phyloP scores from a whole-genome alignment of 1,140 invertebrate genomes.

The Procambarus virginalis region DNA sequence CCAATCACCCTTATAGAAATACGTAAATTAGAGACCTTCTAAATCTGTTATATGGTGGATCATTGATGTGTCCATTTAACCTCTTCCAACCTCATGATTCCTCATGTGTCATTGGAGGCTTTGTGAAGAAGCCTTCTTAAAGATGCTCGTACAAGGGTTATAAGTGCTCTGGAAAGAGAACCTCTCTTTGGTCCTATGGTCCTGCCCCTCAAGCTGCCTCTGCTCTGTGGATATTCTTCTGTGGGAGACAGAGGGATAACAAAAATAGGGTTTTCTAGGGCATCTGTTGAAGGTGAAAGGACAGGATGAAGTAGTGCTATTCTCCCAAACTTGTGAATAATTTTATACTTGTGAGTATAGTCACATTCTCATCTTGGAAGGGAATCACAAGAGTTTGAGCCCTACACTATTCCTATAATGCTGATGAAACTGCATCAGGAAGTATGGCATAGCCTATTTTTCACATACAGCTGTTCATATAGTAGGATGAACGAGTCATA shows the following conservation, averaged over 20 bases:
- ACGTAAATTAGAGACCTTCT: conserved; percentile 48
- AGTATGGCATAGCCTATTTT: not conserved
- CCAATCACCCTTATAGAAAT: conserved; percentile 65
- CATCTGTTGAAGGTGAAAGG: conserved; percentile 11
- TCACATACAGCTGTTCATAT: not conserved
- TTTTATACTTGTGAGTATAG: conserved; percentile 20
- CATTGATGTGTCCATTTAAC: conserved; percentile 52
- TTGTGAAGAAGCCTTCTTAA: conserved; percentile 35
- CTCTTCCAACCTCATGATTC: conserved; percentile 27
- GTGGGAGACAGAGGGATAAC: conserved; percentile 1
- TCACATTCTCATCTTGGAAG: conserved; percentile 7
- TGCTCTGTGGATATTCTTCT: conserved; percentile 35
- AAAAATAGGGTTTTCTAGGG: conserved; percentile 10
- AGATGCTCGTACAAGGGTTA: conserved; percentile 19
- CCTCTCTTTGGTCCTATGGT: conserved; percentile 13
- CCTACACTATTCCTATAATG: conserved; percentile 16
- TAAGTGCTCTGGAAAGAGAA: conserved; percentile 25
- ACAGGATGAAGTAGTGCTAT: conserved; percentile 23
- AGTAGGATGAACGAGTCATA: not conserved
- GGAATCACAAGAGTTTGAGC: conserved; percentile 4
- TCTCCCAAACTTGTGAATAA: not conserved
- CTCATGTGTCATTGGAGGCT: conserved; percentile 32
- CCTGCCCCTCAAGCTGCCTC: conserved; percentile 27
- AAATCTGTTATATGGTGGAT: conserved; percentile 60
- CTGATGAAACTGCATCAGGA: conserved; percentile 12